Conservation (phyloP, 2,888 invertebrate species). For the Campopleginae sp. region DNA sequence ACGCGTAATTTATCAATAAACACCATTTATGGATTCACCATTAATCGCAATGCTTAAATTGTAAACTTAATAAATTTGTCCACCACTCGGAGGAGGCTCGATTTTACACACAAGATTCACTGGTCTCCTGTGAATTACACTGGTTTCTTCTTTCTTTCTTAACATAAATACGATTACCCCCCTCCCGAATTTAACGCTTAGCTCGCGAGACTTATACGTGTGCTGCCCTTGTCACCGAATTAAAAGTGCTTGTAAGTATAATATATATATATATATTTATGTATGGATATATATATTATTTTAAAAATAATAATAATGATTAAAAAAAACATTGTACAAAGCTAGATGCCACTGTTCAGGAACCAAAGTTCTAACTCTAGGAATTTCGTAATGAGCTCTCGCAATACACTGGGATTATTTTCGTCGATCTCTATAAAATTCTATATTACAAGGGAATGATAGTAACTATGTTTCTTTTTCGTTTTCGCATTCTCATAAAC, state of each 20-base stretch:
- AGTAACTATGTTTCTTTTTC: slow-evolving; percentile 39
- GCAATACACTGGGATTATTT: slow-evolving; percentile 58
- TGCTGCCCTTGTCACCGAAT: slow-evolving; percentile 65
- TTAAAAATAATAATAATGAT: slow-evolving; percentile 22
- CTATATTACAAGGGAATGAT: slow-evolving; percentile 50
- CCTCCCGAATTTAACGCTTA: slow-evolving; percentile 43
- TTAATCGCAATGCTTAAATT: slow-evolving; percentile 46
- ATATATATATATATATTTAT: slow-evolving; percentile 23
- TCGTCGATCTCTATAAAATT: slow-evolving; percentile 51
- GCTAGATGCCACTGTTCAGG: slow-evolving; percentile 66
- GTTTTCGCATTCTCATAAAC: slow-evolving; percentile 41
- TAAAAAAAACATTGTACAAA: slow-evolving; percentile 60
- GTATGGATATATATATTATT: slow-evolving; percentile 6
- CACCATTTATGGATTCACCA: slow-evolving; percentile 16
- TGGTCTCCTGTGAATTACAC: slow-evolving; percentile 43
- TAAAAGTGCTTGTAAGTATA: slow-evolving; percentile 48
- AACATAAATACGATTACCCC: slow-evolving; percentile 63
- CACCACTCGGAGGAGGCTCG: slow-evolving; percentile 33
- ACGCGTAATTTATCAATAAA: slow-evolving; percentile 40
- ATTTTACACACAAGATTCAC: slow-evolving; percentile 53
- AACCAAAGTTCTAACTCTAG: slow-evolving; percentile 66
- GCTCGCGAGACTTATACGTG: slow-evolving; percentile 60
- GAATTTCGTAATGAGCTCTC: slow-evolving; percentile 62
- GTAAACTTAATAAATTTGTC: slow-evolving; percentile 60
- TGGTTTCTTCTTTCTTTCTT: slow-evolving; percentile 10